phyloP scores from a whole-genome alignment of 1,140 invertebrate species.

The Aphidius ervi region DNA sequence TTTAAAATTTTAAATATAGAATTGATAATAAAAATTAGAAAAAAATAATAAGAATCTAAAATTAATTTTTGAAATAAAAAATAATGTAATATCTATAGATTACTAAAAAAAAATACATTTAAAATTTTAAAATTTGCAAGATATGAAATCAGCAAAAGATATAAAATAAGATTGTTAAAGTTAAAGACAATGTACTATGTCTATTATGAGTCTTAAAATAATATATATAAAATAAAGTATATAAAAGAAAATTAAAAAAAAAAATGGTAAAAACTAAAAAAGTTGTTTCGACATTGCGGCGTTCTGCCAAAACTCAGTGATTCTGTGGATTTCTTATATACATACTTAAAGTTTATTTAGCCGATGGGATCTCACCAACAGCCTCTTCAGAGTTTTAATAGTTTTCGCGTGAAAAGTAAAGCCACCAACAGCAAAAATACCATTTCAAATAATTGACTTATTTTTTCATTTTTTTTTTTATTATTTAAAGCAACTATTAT shows the following conservation, averaged over 20 bases:
- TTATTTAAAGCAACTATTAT: neutral
- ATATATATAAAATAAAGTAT: neutral
- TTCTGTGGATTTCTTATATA: neutral
- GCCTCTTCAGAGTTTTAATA: conserved; percentile 19
- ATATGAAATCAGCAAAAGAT: too few species aligned
- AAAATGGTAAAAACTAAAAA: neutral
- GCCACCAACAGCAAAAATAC: conserved; percentile 3
- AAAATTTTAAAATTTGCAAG: too few species aligned
- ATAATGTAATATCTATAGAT: too few species aligned
- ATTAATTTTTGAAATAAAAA: too few species aligned
- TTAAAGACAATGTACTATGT: too few species aligned
- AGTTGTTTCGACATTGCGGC: conserved; percentile 11
- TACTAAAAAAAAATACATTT: too few species aligned
- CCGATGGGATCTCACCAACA: conserved; percentile 9
- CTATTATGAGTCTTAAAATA: neutral
- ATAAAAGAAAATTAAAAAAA: too few species aligned
- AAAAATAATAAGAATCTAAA: too few species aligned
- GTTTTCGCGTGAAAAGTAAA: conserved; percentile 11
- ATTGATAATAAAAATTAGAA: too few species aligned
- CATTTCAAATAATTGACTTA: conserved; percentile 21
- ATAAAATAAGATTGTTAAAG: too few species aligned
- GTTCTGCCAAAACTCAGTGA: conserved; percentile 8
- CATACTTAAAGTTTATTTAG: conserved; percentile 19
- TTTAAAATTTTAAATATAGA: too few species aligned
- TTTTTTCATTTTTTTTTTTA: conserved; percentile 14